Base-by-base conservation (phyloP, 2,113 vertebrate species). In the Phalacrocorax brasilianus region DNA sequence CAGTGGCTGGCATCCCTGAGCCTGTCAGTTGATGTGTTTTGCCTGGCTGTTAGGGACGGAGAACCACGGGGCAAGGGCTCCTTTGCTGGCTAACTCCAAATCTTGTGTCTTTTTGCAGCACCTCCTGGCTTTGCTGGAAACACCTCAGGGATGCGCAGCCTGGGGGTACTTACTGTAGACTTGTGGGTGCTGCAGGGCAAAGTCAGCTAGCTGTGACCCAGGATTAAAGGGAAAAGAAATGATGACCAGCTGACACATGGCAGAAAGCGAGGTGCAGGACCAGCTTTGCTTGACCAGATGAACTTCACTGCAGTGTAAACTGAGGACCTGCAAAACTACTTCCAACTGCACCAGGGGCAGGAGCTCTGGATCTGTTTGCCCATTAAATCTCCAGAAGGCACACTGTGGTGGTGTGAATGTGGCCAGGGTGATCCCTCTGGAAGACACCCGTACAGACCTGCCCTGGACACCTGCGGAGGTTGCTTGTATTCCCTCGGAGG, bases 81-180 rank as follows among this genome's bases (percentile, higher is more conserved):
- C n/a, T 74, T 80, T 53, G 42, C 42, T 40, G 58, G 16, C 12
- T 42, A n/a, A 0, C 50, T 78, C 50, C 32, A n/a, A 18, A 81
- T 44, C 28, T 55, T 13, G 7, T 30, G 26, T 38, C n/a, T 77
- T 89, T 78, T 47, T 73, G 56, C 45, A 66, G 33, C 33, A 27
- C 6, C 2, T 2, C 24, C 22, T 74, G 72, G 28, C 49, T 92
- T 61, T 58, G 35, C 24, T 63, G 83, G 63, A 52, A 63, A 23
- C 42, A 38, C 18, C 0, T 1, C 20, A 33, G 50, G 30, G 61
- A 86, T 59, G 40, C 0, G 0, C 17, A 81, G n/a, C 66, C 73
- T 2, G 1, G 23, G 30, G 32, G 2, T 77, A 35, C 68, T 84
- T 42, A 7, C 28, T 63, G 30, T 14, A 35, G 66, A 6, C 18